phyloP scores from a whole-genome alignment of 2,888 invertebrate genomes.

The Dryocosmus kuriphilus region DNA sequence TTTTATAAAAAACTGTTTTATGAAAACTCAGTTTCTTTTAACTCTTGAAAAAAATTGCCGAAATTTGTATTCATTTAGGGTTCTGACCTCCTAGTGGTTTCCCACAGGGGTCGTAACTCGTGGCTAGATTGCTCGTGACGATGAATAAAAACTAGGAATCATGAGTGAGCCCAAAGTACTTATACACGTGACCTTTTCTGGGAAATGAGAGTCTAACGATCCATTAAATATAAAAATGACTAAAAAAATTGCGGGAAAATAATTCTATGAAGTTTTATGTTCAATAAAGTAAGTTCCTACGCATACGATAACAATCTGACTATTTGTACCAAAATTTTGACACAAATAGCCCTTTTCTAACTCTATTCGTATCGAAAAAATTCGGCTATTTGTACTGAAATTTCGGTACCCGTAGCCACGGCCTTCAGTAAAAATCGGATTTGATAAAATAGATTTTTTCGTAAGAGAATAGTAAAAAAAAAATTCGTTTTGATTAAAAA shows the following conservation, averaged over 20 bases:
- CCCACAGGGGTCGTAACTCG: constrained; percentile 62
- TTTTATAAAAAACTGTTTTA: background rate
- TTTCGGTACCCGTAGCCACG: too few relatives aligned
- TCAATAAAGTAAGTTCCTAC: too few relatives aligned
- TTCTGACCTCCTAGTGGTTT: constrained; percentile 59
- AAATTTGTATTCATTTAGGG: background rate
- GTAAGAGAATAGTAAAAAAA: too few relatives aligned
- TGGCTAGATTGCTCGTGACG: constrained; percentile 64
- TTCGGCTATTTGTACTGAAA: too few relatives aligned
- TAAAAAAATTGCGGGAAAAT: background rate
- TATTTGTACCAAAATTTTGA: too few relatives aligned
- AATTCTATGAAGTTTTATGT: background rate
- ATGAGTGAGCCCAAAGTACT: constrained; percentile 8
- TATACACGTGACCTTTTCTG: constrained; percentile 18
- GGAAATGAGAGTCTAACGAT: background rate
- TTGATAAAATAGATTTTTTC: background rate
- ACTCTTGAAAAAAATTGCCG: background rate
- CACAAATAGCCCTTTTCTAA: too few relatives aligned
- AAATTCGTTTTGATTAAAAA: too few relatives aligned
- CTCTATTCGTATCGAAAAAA: too few relatives aligned
- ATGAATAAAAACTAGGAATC: constrained; percentile 63
- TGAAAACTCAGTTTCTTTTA: background rate
- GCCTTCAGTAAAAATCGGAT: background rate
- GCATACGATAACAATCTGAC: too few relatives aligned
- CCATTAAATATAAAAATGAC: background rate